Base-by-base conservation (phyloP, 2,888 invertebrate species). In the Cynaeus angustus region DNA sequence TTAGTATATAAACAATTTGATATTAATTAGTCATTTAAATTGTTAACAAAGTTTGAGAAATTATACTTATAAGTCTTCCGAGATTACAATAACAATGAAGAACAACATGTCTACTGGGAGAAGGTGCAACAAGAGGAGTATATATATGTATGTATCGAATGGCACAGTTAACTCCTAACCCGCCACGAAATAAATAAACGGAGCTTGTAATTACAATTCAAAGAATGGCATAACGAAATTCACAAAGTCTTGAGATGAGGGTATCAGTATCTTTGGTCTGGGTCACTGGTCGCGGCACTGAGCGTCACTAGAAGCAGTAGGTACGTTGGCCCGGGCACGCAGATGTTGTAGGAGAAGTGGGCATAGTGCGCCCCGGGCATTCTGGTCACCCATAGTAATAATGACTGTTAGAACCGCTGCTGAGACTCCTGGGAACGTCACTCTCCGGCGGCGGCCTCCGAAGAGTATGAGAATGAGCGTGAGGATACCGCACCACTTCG, bases 311-410 rank as follows among this genome's bases (percentile, higher is more conserved):
- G 73, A 84, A 84, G 78, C 84, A 84, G 73, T 84, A 84, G n/a
- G 83, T 84, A 73, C 83, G 83, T 73, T 83, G 83, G 80, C 83
- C 84, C 79, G 83, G 83, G 79, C 83, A 84, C 75, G 81, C 80
- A 74, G 82, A 81, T 14, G 77, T 73, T 30, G 81, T 81, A 14
- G 81, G 81, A 69, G 80, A 79, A 62, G 77, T 77, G 50, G 80
- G 77, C 45, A 76, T 72, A 68, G 75, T 72, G 73, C 81, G 80
- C 68, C 82, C 83, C 82, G 83, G 81, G 80, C 81, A 80, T 71
- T 83, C 83, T 72, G 82, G 92, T 92, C 92, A 93, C 89, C 92
- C 93, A 82, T 92, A 93, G 83, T 92, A 93, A 83, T 91, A 91
- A 80, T 90, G 90, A 52, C 88, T 89, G 81, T 90, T 90, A 74